Base-by-base conservation (phyloP, 2,113 vertebrate genomes). In the Nyctibius bracteatus region DNA sequence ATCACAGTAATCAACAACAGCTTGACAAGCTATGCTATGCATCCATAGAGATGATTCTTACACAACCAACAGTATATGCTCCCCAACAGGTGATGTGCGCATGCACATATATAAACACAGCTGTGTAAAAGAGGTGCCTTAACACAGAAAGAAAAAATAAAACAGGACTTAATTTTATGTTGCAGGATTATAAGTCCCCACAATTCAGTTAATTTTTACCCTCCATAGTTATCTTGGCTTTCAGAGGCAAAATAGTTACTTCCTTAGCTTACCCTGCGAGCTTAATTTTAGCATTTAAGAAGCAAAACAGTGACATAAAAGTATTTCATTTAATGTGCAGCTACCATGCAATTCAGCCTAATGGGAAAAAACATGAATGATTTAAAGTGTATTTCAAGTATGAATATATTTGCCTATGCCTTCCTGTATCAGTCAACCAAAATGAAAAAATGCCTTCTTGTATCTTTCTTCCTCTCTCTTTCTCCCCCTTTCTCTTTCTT, bases 331-430 rank as follows among this genome's bases (percentile, higher is more conserved):
- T 85, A 79, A 85, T 61, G 35, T 74, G 84, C 81, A 91, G 28
- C 84, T 87, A 81, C 89, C 77, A 39, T 79, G 78, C 91, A 95
- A 94, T 91, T 94, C 84, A 89, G 52, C 31, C 57, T 85, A 79
- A 68, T 82, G 65, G 52, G 52, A 79, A 84, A 80, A 61, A 85
- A 61, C 27, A 31, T 28, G 4, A 82, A 85, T 28, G 81, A 52
- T 81, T 92, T 65, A 19, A 94, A 94, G 39, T 79, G 39, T 35
- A 55, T 81, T 87, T 39, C 35, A 66, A 82, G 46, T 28, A 37
- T 25, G 19, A 86, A 67, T 84, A 24, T 63, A 84, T 91, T 92
- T 82, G 22, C 24, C 33, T 79, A 5, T 65, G 91, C 33, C 44
- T 79, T 87, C 65, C 41, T 86, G 23, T 51, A 37, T 67, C 73